Evolutionary conservation across 2,888 invertebrate species (phyloP), one percentile per base, ranked within the genome.

Genomic region (Amiota minor): DNA sequence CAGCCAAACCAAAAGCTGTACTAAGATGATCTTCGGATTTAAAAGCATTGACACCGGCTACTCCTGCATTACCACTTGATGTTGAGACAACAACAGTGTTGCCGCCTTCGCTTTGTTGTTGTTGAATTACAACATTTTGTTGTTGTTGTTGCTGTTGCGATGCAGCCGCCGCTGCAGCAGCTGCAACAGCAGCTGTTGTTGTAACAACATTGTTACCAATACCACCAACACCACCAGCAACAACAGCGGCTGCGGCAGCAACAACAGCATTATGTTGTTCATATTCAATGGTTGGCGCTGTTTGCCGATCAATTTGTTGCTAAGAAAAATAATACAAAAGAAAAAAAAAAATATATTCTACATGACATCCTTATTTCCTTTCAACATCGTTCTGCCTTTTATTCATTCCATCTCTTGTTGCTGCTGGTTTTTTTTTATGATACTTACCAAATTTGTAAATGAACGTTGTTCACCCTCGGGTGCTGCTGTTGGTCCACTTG

Each of bases 11-110:
- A 90, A 94, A 94, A 70, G 94, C 94, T 64, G 92, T 93, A 74
- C 91, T 92, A 84, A 94, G 91, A 89, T 94, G 94, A 89, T 94
- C 94, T 89, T 94, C 94, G 67, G 93, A 92, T 80, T 94, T 93
- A 82, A 94, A 90, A 79, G 85, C 87, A 59, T 83, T 87, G 3
- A 84, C 81, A 69, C 81, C 79, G n/a, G 84, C 79, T 55, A 79
- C 80, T 59, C 80, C 59, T 11, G 59, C n/a, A 59, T 20, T 35
- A 83, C 82, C 35, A 82, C 77, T 79, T 77, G 79, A 85, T 86
- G 53, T 64, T 35, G 86, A 86, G 70, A 85, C 86, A 73, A 85
- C 86, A 71, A 84, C 83, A 47, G 88, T 82, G 77, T 82, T 82
- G 76, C 84, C 82, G 77, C 53, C 64, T 10, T 81, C 82, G 3